Percentiles rank a stretch among this genome's conserved stretches.
phyloP scores from a whole-genome alignment of 2,113 vertebrate genomes.

The Scalopus aquaticus region DNA sequence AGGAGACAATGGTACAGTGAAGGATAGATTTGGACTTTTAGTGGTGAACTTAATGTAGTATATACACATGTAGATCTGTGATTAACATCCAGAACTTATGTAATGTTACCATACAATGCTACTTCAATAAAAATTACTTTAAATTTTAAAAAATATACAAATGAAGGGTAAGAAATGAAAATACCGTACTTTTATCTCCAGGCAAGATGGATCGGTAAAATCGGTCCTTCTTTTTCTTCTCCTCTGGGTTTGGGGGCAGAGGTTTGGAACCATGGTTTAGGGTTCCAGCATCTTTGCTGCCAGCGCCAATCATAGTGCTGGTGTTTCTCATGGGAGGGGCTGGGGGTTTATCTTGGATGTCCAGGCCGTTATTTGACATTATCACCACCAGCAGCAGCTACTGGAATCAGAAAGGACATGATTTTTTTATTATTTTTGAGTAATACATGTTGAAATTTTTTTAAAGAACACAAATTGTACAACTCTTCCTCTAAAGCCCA shows the following conservation, averaged over 20 bases:
- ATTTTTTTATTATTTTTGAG: slow-evolving; percentile 21
- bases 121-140: too few species aligned
- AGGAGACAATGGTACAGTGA: too few species aligned
- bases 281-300: slow-evolving; percentile 90
- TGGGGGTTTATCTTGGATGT: slow-evolving; percentile 96
- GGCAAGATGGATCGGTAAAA: slow-evolving; percentile 95
- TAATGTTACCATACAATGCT: too few species aligned
- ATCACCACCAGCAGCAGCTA: slow-evolving; percentile 83
- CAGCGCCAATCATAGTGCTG: slow-evolving; percentile 95
- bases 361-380: slow-evolving; percentile 96
- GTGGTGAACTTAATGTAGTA: too few species aligned
- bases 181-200: slow-evolving; percentile 94
- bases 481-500: not conserved
- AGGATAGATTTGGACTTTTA: too few species aligned
- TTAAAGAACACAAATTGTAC: slow-evolving; percentile 22
- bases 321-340: slow-evolving; percentile 98
- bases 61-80: too few species aligned
- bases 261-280: slow-evolving; percentile 96
- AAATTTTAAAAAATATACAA: not conserved
- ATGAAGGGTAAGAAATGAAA: slow-evolving; percentile 38
- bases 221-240: slow-evolving; percentile 96
- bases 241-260: slow-evolving; percentile 96
- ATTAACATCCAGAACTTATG: too few species aligned
- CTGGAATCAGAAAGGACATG: slow-evolving; percentile 72
- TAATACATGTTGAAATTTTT: slow-evolving; percentile 6